phyloP scores from a whole-genome alignment of 2,888 invertebrate species.

The Salticus scenicus region DNA sequence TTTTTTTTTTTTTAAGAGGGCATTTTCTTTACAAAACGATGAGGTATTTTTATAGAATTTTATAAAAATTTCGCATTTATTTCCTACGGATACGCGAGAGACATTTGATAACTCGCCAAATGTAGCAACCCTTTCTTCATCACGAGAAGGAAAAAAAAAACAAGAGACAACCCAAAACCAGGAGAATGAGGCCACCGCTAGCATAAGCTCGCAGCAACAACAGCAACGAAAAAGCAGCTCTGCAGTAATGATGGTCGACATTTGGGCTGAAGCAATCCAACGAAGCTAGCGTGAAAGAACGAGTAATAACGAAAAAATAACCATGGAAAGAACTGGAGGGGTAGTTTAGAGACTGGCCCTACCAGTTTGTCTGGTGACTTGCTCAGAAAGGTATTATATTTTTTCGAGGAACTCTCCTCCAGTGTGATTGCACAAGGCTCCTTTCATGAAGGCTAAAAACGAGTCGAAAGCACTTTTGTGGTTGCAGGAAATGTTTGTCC shows the following conservation, averaged over 20 bases:
- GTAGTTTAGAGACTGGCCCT: slow-evolving; percentile 53
- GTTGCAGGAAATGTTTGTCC: slow-evolving; percentile 3
- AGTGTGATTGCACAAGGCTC: slow-evolving; percentile 55
- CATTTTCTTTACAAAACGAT: too few relatives aligned
- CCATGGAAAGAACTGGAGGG: slow-evolving; percentile 29
- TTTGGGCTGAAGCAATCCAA: slow-evolving; percentile 39
- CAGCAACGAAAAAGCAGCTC: slow-evolving; percentile 39
- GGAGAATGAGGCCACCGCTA: slow-evolving; percentile 51
- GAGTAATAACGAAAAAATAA: slow-evolving; percentile 38
- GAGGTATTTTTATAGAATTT: not conserved
- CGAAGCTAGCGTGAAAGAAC: slow-evolving; percentile 47
- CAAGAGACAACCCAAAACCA: slow-evolving; percentile 17
- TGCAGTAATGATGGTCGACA: slow-evolving; percentile 36
- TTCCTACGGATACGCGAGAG: too few relatives aligned
- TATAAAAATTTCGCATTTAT: not conserved
- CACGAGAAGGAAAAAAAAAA: not conserved
- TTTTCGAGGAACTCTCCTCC: slow-evolving; percentile 54
- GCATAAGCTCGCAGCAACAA: slow-evolving; percentile 31
- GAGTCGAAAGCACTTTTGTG: slow-evolving; percentile 43
- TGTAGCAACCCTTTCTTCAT: slow-evolving; percentile 8
- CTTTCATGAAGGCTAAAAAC: slow-evolving; percentile 53
- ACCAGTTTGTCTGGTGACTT: slow-evolving; percentile 63
- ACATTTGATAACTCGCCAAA: slow-evolving; percentile 32
- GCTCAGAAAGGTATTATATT: slow-evolving; percentile 34
- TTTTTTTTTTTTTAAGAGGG: too few relatives aligned